Evolutionary conservation across 2,888 invertebrate genomes (phyloP).

Genomic region (Diaphora mendica): DNA sequence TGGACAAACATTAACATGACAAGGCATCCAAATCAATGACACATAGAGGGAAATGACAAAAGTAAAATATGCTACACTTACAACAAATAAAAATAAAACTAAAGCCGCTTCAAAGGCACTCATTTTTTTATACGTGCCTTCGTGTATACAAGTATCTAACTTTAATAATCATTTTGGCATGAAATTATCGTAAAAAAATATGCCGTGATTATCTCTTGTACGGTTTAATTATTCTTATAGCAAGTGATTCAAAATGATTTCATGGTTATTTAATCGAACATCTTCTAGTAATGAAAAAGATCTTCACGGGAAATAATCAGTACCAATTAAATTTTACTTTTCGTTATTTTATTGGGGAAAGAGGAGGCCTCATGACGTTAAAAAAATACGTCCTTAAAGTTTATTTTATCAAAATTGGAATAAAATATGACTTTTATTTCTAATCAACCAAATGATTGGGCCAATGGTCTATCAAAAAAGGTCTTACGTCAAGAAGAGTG

Average conservation of each 20-base stretch:
- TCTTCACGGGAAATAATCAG: background rate
- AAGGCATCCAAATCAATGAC: background rate
- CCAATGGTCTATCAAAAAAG: too few species aligned
- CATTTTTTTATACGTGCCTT: background rate
- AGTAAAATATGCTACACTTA: background rate
- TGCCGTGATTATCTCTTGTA: background rate
- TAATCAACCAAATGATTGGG: too few species aligned
- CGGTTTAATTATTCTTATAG: background rate
- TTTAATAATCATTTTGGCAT: background rate
- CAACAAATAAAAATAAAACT: background rate
- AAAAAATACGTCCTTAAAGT: too few species aligned
- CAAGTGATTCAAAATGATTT: slow-evolving; percentile 4
- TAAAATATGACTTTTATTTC: too few species aligned
- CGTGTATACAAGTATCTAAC: background rate
- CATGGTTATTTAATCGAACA: slow-evolving; percentile 7
- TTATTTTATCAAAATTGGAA: too few species aligned
- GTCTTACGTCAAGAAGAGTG: too few species aligned
- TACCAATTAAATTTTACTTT: background rate
- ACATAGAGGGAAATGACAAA: background rate
- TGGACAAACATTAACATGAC: background rate
- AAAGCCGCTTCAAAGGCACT: background rate
- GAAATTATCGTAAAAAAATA: background rate
- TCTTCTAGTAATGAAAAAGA: background rate
- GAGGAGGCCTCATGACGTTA: background rate
- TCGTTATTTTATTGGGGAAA: background rate